Percentiles rank a stretch among this genome's conserved stretches.
These are phyloP conservation scores for Dryomyza anilis DNA, from an alignment of 2,888 invertebrate species.

Conservation along the genomic window DNA sequence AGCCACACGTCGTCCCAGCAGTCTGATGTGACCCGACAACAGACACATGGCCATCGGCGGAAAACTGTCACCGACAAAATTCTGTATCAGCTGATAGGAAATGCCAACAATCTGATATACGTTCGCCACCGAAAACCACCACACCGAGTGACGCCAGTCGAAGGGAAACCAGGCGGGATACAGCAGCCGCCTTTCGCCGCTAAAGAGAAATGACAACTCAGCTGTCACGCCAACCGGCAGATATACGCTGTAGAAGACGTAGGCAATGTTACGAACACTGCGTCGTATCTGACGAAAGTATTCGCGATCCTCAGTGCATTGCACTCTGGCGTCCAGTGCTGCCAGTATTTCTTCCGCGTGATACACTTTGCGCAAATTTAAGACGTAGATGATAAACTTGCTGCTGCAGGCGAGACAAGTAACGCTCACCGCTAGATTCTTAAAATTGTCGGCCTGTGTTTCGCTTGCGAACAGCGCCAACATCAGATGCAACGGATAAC, in stretches of 20 bases:
- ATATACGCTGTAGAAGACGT: slow-evolving; percentile 33
- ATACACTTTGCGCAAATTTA: slow-evolving; percentile 38
- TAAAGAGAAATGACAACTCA: no score
- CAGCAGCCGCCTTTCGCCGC: no score
- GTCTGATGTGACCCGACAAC: no score
- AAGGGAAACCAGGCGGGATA: slow-evolving; percentile 52
- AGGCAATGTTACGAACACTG: no score
- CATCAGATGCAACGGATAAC: slow-evolving; percentile 37
- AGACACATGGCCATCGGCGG: no score
- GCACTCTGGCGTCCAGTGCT: slow-evolving; percentile 43
- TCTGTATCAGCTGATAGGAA: no score
- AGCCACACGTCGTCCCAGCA: no score
- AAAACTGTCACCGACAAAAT: no score
- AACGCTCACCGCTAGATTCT: slow-evolving; percentile 39
- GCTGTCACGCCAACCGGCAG: slow-evolving; percentile 28
- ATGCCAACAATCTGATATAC: no score
- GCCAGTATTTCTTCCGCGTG: slow-evolving; percentile 37
- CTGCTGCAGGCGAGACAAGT: slow-evolving; percentile 40
- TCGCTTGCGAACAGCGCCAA: slow-evolving; percentile 38
- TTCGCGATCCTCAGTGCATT: slow-evolving; percentile 34
- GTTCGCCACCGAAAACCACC: no score
- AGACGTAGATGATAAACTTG: slow-evolving; percentile 44
- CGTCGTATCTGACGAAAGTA: slow-evolving; percentile 34
- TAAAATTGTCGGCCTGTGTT: slow-evolving; percentile 43
- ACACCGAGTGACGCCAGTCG: slow-evolving; percentile 45